phyloP scores from a whole-genome alignment of 2,113 vertebrate species.

The Thamnophis sirtalis region DNA sequence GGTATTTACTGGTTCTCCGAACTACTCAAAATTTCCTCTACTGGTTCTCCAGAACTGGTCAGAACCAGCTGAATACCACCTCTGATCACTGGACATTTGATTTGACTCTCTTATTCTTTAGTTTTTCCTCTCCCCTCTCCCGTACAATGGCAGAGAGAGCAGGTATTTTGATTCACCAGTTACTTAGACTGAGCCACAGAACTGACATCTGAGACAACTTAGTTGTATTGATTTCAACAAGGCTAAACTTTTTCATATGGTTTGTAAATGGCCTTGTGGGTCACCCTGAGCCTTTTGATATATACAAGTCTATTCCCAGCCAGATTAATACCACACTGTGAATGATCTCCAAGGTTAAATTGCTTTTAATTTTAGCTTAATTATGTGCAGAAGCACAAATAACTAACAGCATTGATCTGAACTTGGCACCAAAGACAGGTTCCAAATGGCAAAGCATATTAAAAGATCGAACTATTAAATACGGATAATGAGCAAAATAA shows the following conservation, averaged over 20 bases:
- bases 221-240: neutral
- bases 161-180: neutral
- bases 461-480: constrained; percentile 62
- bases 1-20: too few relatives aligned
- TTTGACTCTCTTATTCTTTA: neutral
- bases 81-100: neutral
- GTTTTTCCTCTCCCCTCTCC: neutral
- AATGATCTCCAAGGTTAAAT: constrained; percentile 52
- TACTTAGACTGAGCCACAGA: neutral
- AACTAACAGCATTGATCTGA: constrained; percentile 64
- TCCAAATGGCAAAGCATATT: constrained; percentile 65
- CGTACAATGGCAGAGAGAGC: too few relatives aligned
- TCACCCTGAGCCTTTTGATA: neutral
- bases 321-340: constrained; percentile 34
- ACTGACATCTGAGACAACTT: neutral
- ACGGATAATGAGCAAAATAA: constrained; percentile 66
- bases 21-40: too few relatives aligned
- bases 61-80: too few relatives aligned
- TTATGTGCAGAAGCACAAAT: constrained; percentile 65
- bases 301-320: constrained; percentile 12
- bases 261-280: constrained; percentile 2
- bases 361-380: constrained; percentile 67
- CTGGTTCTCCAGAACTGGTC: too few relatives aligned
- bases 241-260: neutral
- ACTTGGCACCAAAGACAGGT: constrained; percentile 61